phyloP scores from a whole-genome alignment of 2,113 vertebrate species.

The Ramphastos sulfuratus region DNA sequence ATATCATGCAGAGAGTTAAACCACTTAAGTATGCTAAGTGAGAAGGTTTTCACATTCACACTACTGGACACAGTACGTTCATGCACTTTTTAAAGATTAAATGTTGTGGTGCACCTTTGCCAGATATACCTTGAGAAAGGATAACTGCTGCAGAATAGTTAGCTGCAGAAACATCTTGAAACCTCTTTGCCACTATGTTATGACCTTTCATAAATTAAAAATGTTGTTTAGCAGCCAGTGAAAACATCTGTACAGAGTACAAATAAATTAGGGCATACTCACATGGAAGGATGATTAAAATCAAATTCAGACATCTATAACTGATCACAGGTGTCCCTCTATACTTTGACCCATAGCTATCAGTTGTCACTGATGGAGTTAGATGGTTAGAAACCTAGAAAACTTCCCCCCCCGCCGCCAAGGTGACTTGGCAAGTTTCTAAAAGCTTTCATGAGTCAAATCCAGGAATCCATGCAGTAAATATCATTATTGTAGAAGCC shows the following conservation, averaged over 20 bases:
- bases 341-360: constrained; percentile 36
- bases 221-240: constrained; percentile 32
- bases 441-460: background rate
- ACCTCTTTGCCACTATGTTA: constrained; percentile 2
- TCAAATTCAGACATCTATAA: constrained; percentile 66
- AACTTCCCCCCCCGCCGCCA: background rate
- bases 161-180: background rate
- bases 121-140: background rate
- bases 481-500: background rate
- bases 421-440: constrained; percentile 24
- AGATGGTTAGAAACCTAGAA: background rate
- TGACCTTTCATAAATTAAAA: constrained; percentile 18
- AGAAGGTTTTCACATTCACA: background rate
- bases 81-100: background rate
- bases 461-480: constrained; percentile 10
- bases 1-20: background rate
- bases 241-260: constrained; percentile 59
- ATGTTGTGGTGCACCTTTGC: background rate
- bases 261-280: constrained; percentile 56
- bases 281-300: constrained; percentile 61
- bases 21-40: background rate
- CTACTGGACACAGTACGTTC: background rate
- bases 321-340: constrained; percentile 39
- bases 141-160: background rate
- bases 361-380: constrained; percentile 33